Evolutionary conservation across 2,888 invertebrate genomes (phyloP), one percentile per base, ranked within the genome.

Genomic region (Matsumyia berberina): DNA sequence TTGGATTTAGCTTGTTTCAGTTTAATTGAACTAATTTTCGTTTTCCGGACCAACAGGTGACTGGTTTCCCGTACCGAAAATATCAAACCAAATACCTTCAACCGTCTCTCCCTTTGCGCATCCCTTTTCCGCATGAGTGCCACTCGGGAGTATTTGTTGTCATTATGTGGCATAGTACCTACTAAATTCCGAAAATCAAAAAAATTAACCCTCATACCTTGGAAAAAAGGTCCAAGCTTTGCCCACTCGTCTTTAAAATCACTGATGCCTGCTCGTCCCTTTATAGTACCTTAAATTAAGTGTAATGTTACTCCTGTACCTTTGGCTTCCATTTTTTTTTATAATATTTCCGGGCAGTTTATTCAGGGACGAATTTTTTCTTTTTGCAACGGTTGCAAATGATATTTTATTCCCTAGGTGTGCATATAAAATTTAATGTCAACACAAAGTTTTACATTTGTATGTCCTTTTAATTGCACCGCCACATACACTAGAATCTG

Each of bases 91-190:
- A 39, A 31, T 17, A 12, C 24, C 24, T 7, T 31, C 5, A 31
- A 42, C 1, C 42, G 12, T 1, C 31, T 15, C 15, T 35, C 24
- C 49, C 39, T 12, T 33, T 53, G 5, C 29, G 33, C 4, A 19
- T 29, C 19, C 39, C 15, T 51, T 51, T 66, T 66, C 29, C 49
- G 35, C 49, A 51, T 51, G 49, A 66, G 29, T 33, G 15, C 6
- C 15, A 46, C 17, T 17, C 29, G 44, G 44, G 19, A 24, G 35
- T n/a, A 49, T 51, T 51, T 35, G 24, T 24, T 66, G 49, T 51
- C 29, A 51, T 66, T 66, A 39, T 66, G 51, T 39, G 66, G 49
- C 29, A 49, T 11, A 37, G 46, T 35, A 19, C 15, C 31, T 46
- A 46, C 17, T 31, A 33, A 62, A n/a, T 31, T 46, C 17, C 11